Percentiles rank a stretch among this genome's conserved stretches.
phyloP scores from a whole-genome alignment of 1,140 invertebrate genomes.

The Cepaea nemoralis region DNA sequence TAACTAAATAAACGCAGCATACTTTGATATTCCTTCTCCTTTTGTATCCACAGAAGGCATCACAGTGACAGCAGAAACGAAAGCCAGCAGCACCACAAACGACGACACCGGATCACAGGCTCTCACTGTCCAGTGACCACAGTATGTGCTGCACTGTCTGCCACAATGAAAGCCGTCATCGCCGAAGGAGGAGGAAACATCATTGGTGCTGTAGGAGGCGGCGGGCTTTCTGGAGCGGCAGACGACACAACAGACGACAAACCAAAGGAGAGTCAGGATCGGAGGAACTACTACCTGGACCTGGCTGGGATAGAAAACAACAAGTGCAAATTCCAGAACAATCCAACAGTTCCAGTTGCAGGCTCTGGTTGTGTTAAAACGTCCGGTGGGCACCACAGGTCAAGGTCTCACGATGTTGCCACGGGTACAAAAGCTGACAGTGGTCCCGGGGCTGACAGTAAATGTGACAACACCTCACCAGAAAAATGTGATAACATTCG shows the following conservation, averaged over 20 bases:
- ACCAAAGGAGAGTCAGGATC: constrained; percentile 67
- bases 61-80: constrained; percentile 60
- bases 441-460: not conserved
- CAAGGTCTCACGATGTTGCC: constrained; percentile 59
- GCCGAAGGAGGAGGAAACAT: not conserved
- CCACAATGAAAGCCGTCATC: constrained; percentile 8
- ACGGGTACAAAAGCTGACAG: constrained; percentile 37
- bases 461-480: not conserved
- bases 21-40: too few relatives aligned
- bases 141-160: not conserved
- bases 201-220: not conserved
- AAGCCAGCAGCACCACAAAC: constrained; percentile 56
- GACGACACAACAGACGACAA: constrained; percentile 44
- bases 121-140: constrained; percentile 28
- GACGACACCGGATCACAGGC: constrained; percentile 51
- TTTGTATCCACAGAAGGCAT: constrained; percentile 65
- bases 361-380: constrained; percentile 36
- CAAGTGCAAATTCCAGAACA: constrained; percentile 59
- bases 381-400: constrained; percentile 50
- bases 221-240: not conserved
- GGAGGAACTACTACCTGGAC: constrained; percentile 72
- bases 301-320: constrained; percentile 72
- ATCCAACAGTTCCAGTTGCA: constrained; percentile 45
- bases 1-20: not conserved
- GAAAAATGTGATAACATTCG: constrained; percentile 57